Base-by-base conservation (phyloP, 2,888 invertebrate genomes). In the Philereme vetulata region DNA sequence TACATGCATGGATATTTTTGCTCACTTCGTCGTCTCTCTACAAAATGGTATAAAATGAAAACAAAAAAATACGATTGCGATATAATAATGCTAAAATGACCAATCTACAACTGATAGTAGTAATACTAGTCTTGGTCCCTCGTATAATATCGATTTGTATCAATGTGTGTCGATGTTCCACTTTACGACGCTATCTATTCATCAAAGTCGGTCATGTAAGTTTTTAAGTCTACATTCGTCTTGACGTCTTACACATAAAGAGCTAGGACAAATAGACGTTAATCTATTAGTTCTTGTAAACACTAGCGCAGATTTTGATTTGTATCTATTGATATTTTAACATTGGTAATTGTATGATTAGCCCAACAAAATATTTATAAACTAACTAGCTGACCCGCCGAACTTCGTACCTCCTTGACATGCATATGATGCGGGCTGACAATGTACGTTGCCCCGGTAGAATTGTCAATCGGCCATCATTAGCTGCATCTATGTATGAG, bases 161-260 rank as follows among this genome's bases (percentile, higher is more conserved):
- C 60, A 65, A 60, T 66, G 67, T 57, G 62, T 66, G 64, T 56
- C 67, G 56, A 63, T 63, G 69, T 56, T 65, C 69, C 54, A 70
- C 58, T 70, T 70, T 55, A 49, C 54, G 57, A 61, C 55, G 59
- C 62, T 67, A 64, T 62, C 68, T 61, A 66, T 70, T 70, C 69
- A 67, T 70, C 69, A 70, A 70, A 70, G 64, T 67, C 67, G 69
- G 67, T 67, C 67, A 70, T 67, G 65, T 67, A 66, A 69, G 67
- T 64, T 70, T 69, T 67, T 67, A 65, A 70, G 61, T 58, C 55
- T 46, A 61, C 55, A 58, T 56, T 49, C 46, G 51, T 50, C 51
- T 58, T 11, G 51, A 38, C 21, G 56, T 47, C 60, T 61, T 52
- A 51, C 54, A 61, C 55, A 11, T 36, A 52, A 62, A 58, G 38